Percentiles rank a stretch among this genome's conserved stretches.
phyloP scores from a whole-genome alignment of 2,113 vertebrate species.

The Canis aureus region DNA sequence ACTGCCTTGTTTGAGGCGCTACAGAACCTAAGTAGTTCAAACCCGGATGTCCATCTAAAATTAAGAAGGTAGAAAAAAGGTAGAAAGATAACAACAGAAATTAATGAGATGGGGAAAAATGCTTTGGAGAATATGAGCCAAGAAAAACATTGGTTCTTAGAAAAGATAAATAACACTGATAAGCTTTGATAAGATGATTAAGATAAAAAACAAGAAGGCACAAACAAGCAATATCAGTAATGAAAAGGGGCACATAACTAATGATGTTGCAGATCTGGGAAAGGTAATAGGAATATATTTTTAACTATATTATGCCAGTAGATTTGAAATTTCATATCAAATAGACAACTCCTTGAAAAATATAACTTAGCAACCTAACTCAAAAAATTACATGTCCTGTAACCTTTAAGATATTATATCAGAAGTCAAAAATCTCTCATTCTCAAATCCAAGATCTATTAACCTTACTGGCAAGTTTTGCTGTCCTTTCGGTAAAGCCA shows the following conservation, averaged over 20 bases:
- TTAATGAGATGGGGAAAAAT: not conserved
- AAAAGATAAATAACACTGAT: constrained; percentile 10
- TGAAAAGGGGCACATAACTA: not conserved
- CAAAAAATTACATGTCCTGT: not conserved
- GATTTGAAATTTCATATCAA: not conserved
- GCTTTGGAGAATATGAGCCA: not conserved
- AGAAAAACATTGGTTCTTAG: not conserved
- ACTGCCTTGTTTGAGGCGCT: not conserved
- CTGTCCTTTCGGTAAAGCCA: not conserved
- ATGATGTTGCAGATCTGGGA: not conserved
- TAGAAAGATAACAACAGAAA: not conserved
- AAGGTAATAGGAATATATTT: constrained; percentile 27
- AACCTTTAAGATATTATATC: not conserved
- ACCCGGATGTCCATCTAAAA: not conserved
- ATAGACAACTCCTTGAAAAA: constrained; percentile 14
- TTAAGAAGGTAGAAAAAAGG: constrained; percentile 15
- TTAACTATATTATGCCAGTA: not conserved
- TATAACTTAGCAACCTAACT: not conserved
- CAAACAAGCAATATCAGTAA: not conserved
- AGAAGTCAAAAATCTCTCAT: not conserved
- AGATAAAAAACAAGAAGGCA: not conserved
- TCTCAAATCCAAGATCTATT: not conserved
- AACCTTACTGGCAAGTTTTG: not conserved
- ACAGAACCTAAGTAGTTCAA: not conserved
- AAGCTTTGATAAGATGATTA: constrained; percentile 16